These are phyloP conservation scores for Megaleporinus macrocephalus DNA, from an alignment of 2,113 vertebrate genomes.

Conservation along the genomic window DNA sequence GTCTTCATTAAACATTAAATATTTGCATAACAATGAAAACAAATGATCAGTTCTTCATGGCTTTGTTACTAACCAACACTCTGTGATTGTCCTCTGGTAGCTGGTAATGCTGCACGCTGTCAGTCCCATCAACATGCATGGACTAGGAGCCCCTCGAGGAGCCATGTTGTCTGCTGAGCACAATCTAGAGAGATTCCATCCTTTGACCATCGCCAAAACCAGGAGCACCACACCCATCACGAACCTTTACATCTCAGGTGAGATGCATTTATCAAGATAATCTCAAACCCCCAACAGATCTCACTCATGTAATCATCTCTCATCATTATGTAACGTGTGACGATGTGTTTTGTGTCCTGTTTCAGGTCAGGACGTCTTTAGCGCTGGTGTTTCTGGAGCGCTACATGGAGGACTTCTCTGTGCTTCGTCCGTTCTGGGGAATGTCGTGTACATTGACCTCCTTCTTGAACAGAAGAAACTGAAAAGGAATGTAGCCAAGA, in stretches of 20 bases:
- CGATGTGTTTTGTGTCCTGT: not conserved
- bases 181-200: not conserved
- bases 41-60: too few species aligned
- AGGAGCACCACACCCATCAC: constrained; percentile 10
- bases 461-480: not conserved
- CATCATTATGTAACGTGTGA: not conserved
- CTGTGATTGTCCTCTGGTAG: not conserved
- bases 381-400: constrained; percentile 1
- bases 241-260: constrained; percentile 4
- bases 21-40: too few species aligned
- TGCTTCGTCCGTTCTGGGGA: constrained; percentile 12
- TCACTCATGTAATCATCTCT: too few species aligned
- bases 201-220: not conserved
- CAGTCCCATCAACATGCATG: constrained; percentile 12
- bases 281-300: too few species aligned
- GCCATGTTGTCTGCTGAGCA: constrained; percentile 26
- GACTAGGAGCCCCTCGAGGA: not conserved
- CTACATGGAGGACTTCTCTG: constrained; percentile 16
- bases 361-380: constrained; percentile 5
- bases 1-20: too few species aligned
- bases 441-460: not conserved
- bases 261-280: not conserved
- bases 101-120: not conserved
- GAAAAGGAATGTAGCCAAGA: not conserved
- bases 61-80: too few species aligned